These are phyloP conservation scores for Coenobita brevimanus DNA, from an alignment of 1,140 invertebrate genomes.

Conservation along the genomic window DNA sequence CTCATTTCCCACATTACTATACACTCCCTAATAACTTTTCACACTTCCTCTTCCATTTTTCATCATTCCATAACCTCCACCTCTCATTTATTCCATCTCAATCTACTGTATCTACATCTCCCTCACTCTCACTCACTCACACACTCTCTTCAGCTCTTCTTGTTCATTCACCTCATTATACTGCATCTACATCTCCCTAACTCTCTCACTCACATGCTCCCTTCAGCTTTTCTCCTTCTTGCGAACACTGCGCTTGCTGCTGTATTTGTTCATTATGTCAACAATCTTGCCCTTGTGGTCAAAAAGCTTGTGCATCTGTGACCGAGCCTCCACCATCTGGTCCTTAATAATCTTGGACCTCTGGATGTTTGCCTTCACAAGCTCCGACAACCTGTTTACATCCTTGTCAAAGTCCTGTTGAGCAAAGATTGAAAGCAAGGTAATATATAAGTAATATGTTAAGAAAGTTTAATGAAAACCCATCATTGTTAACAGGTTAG, in stretches of 20 bases:
- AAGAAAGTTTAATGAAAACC: too few relatives aligned
- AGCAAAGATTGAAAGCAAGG: too few relatives aligned
- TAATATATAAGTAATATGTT: too few relatives aligned
- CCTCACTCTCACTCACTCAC: too few relatives aligned
- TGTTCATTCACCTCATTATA: background rate
- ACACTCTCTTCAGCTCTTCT: background rate
- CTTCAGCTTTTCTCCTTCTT: conserved; percentile 76
- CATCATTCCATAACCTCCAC: too few relatives aligned
- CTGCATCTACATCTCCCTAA: background rate
- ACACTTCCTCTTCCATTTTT: too few relatives aligned
- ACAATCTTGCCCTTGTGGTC: conserved; percentile 91
- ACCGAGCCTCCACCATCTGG: conserved; percentile 89
- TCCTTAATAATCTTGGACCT: conserved; percentile 93
- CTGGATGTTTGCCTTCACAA: conserved; percentile 93
- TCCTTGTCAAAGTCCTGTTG: conserved; percentile 78
- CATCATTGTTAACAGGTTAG: too few relatives aligned
- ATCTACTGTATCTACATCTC: too few relatives aligned
- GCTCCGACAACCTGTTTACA: conserved; percentile 83
- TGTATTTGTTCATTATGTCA: conserved; percentile 91
- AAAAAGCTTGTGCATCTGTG: conserved; percentile 90
- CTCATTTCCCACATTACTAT: too few relatives aligned
- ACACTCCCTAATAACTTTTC: too few relatives aligned
- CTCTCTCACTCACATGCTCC: background rate
- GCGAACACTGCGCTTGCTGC: conserved; percentile 91
- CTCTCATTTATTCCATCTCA: too few relatives aligned